Conservation (phyloP, 2,797 vertebrate genomes). For the Argya squamiceps region DNA sequence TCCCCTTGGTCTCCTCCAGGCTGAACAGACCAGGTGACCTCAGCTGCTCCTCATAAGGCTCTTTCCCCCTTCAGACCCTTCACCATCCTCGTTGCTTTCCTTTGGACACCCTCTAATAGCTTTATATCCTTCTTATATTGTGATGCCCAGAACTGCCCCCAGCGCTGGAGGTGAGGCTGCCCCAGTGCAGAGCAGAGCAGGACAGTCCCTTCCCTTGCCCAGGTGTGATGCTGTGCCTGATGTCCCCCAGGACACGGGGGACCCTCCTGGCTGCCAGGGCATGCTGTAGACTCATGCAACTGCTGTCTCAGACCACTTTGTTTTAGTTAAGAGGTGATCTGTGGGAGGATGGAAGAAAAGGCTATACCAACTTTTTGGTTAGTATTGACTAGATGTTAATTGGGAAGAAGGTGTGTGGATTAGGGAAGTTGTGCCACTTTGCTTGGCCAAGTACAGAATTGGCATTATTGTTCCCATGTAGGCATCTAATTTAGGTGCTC, state of each 20-base stretch:
- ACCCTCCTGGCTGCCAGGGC: background rate
- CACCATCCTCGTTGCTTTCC: fast-evolving
- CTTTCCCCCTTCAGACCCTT: background rate
- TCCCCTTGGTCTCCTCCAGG: background rate
- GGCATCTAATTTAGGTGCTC: background rate
- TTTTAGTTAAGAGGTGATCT: background rate
- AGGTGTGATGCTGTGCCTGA: fast-evolving
- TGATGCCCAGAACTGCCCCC: fast-evolving
- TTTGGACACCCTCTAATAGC: background rate
- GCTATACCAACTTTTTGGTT: background rate
- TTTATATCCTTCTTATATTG: background rate
- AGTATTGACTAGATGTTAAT: background rate
- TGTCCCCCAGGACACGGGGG: fast-evolving
- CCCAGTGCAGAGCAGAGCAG: fast-evolving
- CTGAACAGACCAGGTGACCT: background rate
- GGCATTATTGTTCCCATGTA: background rate
- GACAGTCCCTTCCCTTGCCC: background rate
- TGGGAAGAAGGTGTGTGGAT: background rate
- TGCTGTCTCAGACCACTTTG: background rate
- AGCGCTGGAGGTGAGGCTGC: fast-evolving
- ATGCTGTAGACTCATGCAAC: background rate
- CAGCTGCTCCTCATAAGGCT: background rate
- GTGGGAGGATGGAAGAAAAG: background rate
- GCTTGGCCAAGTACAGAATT: background rate
- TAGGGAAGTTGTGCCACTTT: background rate